A percentile compares a stretch with the other conserved stretches of the same genome.
Conservation (phyloP, 2,113 vertebrate species). For the Coptodon bakossiorum region DNA sequence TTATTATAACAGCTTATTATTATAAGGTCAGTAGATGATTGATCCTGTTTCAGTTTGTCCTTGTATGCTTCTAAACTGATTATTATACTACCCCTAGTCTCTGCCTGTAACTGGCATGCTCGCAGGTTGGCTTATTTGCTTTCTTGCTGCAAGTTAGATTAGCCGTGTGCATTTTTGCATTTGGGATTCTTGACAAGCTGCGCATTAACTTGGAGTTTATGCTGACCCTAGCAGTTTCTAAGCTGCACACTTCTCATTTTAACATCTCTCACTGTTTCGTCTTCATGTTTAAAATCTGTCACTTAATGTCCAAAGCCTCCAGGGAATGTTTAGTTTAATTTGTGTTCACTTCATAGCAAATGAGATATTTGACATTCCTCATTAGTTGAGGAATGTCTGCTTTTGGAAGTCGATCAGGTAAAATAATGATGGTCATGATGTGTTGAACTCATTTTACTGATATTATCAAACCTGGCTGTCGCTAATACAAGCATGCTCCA, state of each 20-base stretch:
- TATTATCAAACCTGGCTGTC: background rate
- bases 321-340: background rate
- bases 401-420: background rate
- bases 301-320: background rate
- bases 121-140: background rate
- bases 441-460: background rate
- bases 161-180: background rate
- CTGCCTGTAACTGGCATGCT: background rate
- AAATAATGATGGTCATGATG: background rate
- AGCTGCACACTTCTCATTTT: background rate
- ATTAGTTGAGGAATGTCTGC: rapidly evolving
- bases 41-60: background rate
- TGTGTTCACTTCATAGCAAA: background rate
- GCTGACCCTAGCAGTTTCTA: background rate
- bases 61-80: background rate
- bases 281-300: background rate
- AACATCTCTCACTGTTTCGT: rapidly evolving
- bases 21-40: background rate
- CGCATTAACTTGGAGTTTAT: rapidly evolving
- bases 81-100: rapidly evolving
- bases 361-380: background rate
- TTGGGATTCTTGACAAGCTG: background rate
- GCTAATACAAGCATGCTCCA: background rate
- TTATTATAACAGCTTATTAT: background rate
- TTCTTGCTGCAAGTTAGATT: background rate